Base-by-base conservation (phyloP, 2,797 vertebrate genomes). In the Loris lydekkerianus region DNA sequence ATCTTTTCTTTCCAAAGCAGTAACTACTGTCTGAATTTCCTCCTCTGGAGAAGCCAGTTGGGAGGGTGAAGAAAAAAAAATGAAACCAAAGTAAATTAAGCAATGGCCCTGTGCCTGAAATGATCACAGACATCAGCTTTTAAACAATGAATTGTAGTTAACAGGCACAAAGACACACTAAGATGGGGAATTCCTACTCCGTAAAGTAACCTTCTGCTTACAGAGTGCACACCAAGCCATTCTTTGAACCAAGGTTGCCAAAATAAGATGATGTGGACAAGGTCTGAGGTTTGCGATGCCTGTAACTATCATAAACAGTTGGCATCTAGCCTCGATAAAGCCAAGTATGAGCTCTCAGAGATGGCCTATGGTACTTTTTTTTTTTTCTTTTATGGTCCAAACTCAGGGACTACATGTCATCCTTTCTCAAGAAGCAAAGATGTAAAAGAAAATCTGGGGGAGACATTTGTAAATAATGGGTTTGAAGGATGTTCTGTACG, bases 1-100 rank as follows among this genome's bases (percentile, higher is more conserved):
- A 97, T 98, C 87, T 97, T 97, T 96, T 80, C 46, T 78, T 97
- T 97, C 91, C 14, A 72, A 97, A 96, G 85, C n/a, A 31, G 72
- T 97, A 97, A 97, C 90, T 97, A 94, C 96, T 97, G 31, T 97
- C 91, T 98, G 97, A 93, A 25, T 97, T 97, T 92, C 18, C 94
- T 97, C 94, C 87, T 92, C 84, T 94, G 95, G 72, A 95, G 67
- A 97, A 97, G 82, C 87, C 93, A 97, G 31, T 25, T 56, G 97
- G 81, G 94, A 96, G 23, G 92, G 96, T 2, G 11, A 82, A 60
- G 70, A 53, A 84, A 91, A 91, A 91, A 95, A 97, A 95, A 86
- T 80, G 82, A 97, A 94, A 86, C 80, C 58, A 86, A 97, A 98
- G 93, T 97, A 98, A 98, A 98, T 97, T 93, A 98, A 97, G 92